Evolutionary conservation across 2,888 invertebrate genomes (phyloP), one percentile per base, ranked within the genome.

Genomic region (Gisinianus flammeolus): DNA sequence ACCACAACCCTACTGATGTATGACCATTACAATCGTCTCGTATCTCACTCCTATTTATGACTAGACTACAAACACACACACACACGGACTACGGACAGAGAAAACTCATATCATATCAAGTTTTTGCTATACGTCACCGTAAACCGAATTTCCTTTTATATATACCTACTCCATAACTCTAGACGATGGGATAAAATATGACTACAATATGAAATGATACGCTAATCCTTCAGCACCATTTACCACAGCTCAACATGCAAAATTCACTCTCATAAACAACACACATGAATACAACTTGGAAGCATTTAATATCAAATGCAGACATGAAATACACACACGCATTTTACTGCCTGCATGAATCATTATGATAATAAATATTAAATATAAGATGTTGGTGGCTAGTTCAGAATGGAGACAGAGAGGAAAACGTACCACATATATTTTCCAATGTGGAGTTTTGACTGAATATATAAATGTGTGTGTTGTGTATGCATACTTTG

Each of bases 11-110:
- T 73, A 22, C 73, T 74, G 64, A 74, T 33, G 52, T 64, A 74
- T 74, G 44, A 74, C 73, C 73, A 44, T 74, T 64, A 44, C 73
- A 64, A 58, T 66, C 62, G 64, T 64, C 73, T 74, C 73, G 64
- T 64, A 64, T 74, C 73, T 74, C 73, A 73, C 31, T 62, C 56
- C 62, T 64, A 35, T 73, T 62, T 73, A 73, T 56, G 58, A 62
- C 64, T 10, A 70, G 52, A 58, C 58, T 16, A 44, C 12, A 35
- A 35, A 35, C 6, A 35, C 35, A 35, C 35, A 35, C 35, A 35
- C 35, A 35, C 35, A 35, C 44, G 19, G 16, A 44, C 44, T 44
- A 8, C 35, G 12, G 35, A 35, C 35, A 35, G 6, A 44, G n/a
- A n/a, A n/a, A 16, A 44, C 8, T 44, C 19, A 44, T 35, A 35